These are phyloP conservation scores for Megaceryle alcyon DNA, from an alignment of 2,797 vertebrate genomes.

Conservation along the genomic window DNA sequence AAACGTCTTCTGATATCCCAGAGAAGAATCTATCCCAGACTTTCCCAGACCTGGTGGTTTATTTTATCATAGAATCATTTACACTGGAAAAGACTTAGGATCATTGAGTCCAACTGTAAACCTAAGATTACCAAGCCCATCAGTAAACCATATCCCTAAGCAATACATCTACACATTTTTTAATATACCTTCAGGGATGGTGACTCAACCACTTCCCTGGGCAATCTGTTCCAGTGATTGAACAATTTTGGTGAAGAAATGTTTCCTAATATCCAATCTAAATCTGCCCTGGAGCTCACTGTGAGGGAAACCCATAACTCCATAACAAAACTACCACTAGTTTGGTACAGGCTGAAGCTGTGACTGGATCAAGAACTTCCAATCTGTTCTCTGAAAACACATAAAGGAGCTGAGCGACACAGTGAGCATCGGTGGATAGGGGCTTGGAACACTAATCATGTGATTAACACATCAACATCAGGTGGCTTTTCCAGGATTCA, in stretches of 20 bases:
- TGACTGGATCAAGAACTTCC: background rate
- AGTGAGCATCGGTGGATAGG: background rate
- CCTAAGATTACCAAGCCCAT: background rate
- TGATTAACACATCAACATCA: background rate
- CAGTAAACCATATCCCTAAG: background rate
- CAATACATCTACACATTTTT: rapidly evolving
- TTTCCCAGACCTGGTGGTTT: background rate
- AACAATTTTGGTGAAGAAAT: background rate
- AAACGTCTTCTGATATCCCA: background rate
- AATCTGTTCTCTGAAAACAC: background rate
- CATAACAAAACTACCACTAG: background rate
- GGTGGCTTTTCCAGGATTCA: background rate
- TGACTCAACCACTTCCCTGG: background rate
- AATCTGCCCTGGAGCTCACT: background rate
- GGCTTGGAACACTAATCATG: background rate
- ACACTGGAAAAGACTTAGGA: background rate
- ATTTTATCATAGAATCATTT: background rate
- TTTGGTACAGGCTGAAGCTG: background rate
- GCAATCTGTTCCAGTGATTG: background rate
- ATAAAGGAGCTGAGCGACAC: background rate
- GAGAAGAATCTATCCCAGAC: background rate
- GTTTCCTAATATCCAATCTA: background rate
- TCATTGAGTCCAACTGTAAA: background rate
- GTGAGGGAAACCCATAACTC: background rate
- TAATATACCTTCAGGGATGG: background rate